Base-by-base conservation (phyloP, 2,888 invertebrate species). In the Phortica okadai region DNA sequence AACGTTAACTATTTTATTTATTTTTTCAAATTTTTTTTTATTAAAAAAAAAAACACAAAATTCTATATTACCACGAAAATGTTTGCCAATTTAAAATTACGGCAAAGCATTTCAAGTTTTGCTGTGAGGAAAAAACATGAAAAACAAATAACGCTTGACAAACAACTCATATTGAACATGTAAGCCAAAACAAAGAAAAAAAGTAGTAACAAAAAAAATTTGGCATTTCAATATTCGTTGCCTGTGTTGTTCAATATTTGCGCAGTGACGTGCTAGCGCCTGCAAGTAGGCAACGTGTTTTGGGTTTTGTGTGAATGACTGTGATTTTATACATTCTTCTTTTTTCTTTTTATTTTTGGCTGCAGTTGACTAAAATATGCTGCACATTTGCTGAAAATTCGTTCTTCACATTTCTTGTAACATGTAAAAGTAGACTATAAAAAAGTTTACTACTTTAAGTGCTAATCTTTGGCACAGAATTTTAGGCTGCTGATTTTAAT, bases 211-310 rank as follows among this genome's bases (percentile, higher is more conserved):
- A 14, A 70, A 45, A 42, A 70, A 58, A 25, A 64, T 45, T 50
- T 21, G 44, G n/a, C 41, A 50, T 83, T 85, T 88, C 84, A 83
- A 85, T 88, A 85, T 85, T 86, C 85, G 78, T 77, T 77, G 73
- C 83, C 78, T 80, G 80, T 87, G 84, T 79, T 83, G 81, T 77
- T 81, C 83, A 86, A 85, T 85, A 86, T 87, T 85, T 85, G 80
- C 74, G 33, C 58, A 59, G 14, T 69, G 69, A 42, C 6, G 42
- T 59, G 56, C 14, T 56, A 25, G 69, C 14, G 74, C 74, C 66
- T 74, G 64, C 50, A 41, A 74, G 74, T 74, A 25, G 66, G 33
- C 66, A 16, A 74, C 74, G 74, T 74, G 74, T 66, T 58, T 14
- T 33, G 45, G 1, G 50, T 70, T 50, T 45, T 50, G 69, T 66